Evolutionary conservation across 2,113 vertebrate genomes (phyloP), one percentile per base, ranked within the genome.

Genomic region (Gnathonemus echidnorhynchus): DNA sequence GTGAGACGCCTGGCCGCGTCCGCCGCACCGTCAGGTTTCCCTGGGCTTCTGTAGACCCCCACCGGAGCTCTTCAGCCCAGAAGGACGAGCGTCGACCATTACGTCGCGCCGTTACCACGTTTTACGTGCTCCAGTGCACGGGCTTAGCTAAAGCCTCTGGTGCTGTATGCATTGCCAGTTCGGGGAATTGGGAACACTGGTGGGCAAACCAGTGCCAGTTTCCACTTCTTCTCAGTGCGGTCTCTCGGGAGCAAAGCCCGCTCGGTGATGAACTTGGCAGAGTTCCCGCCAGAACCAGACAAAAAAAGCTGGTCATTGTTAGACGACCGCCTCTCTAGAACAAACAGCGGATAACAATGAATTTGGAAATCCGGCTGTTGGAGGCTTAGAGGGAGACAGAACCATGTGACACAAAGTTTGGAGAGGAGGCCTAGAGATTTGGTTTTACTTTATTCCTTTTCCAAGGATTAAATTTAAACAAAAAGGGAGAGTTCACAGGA

Each of bases 401-500:
- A 86, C 2, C 46, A n/a, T 27, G 84, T 49, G n/a, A 86, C 45
- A 48, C 84, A 86, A 86, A 27, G 84, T 86, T 86, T 50, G 17
- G 46, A 27, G 45, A 48, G 42, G 10, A 42, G 13, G 35, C 74
- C 35, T 42, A 80, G 74, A 80, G 11, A 39, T 80, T 80, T 80
- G 74, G 74, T 42, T 80, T 80, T 80, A 80, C 62, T 80, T 80
- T 80, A 80, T 42, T 80, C 74, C n/a, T 35, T 39, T 80, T 80
- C 62, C 35, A 42, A 80, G 74, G 74, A 80, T 80, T 80, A 80
- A 80, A 80, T 80, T 80, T 39, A 80, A 39, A 80, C 74, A 80
- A 35, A 42, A 80, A 80, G 74, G 35, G 31, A 80, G 74, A 42
- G 35, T 80, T 80, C 35, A 80, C 74, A 35, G 35, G 35, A 80